A percentile compares a stretch with the other conserved stretches of the same genome.
Evolutionary conservation across 2,888 invertebrate genomes (phyloP).

Genomic region (Galerucella calmariensis): DNA sequence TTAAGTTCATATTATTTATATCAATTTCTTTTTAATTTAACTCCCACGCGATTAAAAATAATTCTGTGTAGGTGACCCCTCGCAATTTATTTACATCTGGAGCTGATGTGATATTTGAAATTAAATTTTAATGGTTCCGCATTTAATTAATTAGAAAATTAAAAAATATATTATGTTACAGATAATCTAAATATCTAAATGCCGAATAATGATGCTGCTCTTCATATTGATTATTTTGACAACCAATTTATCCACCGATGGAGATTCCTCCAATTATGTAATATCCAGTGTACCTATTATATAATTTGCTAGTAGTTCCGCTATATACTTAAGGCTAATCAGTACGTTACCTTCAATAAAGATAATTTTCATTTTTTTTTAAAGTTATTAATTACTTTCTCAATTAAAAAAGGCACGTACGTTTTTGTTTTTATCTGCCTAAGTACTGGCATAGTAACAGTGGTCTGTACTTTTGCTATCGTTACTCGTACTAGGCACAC

Average conservation of each 20-base stretch:
- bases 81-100: conserved; percentile 24
- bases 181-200: no score
- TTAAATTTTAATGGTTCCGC: background rate
- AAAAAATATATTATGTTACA: no score
- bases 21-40: conserved; percentile 9
- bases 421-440: background rate
- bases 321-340: background rate
- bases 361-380: background rate
- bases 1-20: background rate
- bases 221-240: no score
- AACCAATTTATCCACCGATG: no score
- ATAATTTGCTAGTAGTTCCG: background rate
- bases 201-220: no score
- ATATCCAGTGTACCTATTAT: background rate
- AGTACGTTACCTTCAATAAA: background rate
- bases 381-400: background rate
- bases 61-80: conserved; percentile 22
- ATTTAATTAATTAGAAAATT: background rate
- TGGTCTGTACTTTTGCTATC: background rate
- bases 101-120: conserved; percentile 12
- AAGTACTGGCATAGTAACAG: background rate
- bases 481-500: background rate
- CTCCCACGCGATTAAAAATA: conserved; percentile 17
- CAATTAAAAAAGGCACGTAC: conserved; percentile 7
- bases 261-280: no score